Evolutionary conservation across 2,113 vertebrate species (phyloP).

Genomic region (Aegithalos caudatus): DNA sequence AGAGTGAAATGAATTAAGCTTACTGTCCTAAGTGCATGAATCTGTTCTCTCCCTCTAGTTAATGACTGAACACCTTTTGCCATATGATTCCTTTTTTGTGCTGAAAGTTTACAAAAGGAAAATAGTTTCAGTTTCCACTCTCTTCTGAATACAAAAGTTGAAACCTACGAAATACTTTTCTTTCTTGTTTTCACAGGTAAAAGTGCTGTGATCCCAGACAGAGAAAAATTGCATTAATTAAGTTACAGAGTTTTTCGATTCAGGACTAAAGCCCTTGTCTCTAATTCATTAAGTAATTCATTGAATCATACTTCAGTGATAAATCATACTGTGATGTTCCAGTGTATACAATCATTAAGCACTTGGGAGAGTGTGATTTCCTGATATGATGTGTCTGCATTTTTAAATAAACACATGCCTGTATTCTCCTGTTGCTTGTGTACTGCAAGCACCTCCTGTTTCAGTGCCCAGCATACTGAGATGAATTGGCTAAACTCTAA

Average conservation of each 20-base stretch:
- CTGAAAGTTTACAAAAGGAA: neutral
- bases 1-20: neutral
- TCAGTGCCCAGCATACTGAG: neutral
- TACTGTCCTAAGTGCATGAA: neutral
- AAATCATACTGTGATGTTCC: neutral
- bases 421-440: constrained; percentile 15
- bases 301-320: constrained; percentile 22
- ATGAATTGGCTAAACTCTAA: neutral
- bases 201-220: neutral
- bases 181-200: neutral
- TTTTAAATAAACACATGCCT: constrained; percentile 41
- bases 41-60: neutral
- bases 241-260: neutral
- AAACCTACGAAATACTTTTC: neutral
- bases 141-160: neutral
- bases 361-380: constrained; percentile 29
- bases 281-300: neutral
- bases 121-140: neutral
- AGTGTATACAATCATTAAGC: constrained; percentile 28
- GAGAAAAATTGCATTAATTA: neutral
- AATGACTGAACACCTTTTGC: neutral
- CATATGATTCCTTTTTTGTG: neutral
- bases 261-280: neutral
- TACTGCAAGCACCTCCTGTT: neutral
- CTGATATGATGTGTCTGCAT: constrained; percentile 1